Conservation (phyloP, 2,888 invertebrate genomes). For the Mimumesa dahlbomi region DNA sequence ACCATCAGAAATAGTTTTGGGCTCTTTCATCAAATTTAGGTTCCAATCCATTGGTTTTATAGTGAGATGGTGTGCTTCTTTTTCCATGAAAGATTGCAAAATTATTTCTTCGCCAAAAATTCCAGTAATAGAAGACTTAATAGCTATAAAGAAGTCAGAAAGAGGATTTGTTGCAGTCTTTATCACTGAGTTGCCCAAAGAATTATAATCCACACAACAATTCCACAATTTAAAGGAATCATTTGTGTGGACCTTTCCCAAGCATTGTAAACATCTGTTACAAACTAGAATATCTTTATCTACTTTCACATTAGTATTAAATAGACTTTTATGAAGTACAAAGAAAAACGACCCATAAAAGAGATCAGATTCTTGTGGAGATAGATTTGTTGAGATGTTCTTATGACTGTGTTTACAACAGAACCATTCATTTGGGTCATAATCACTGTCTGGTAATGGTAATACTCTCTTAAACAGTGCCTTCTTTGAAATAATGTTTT, state of each 20-base stretch:
- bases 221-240: constrained; percentile 75
- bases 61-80: constrained; percentile 65
- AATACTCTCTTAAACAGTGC: constrained; percentile 69
- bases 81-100: constrained; percentile 66
- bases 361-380: constrained; percentile 70
- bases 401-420: constrained; percentile 71
- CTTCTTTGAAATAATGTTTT: constrained; percentile 67
- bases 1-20: constrained; percentile 30
- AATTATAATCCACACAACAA: constrained; percentile 68
- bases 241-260: constrained; percentile 64
- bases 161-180: constrained; percentile 61
- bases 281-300: constrained; percentile 67
- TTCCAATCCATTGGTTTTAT: constrained; percentile 74
- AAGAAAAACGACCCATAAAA: constrained; percentile 72
- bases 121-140: constrained; percentile 66
- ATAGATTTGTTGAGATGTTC: constrained; percentile 48
- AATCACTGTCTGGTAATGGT: constrained; percentile 73
- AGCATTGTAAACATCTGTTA: constrained; percentile 69
- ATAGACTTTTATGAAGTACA: constrained; percentile 65
- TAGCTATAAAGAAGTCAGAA: constrained; percentile 71
- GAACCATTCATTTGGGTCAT: constrained; percentile 77
- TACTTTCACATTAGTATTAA: constrained; percentile 63
- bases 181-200: constrained; percentile 6
- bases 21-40: constrained; percentile 70
- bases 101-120: constrained; percentile 70